Evolutionary conservation across 2,797 vertebrate genomes (phyloP).

Genomic region (Poecile montanus): DNA sequence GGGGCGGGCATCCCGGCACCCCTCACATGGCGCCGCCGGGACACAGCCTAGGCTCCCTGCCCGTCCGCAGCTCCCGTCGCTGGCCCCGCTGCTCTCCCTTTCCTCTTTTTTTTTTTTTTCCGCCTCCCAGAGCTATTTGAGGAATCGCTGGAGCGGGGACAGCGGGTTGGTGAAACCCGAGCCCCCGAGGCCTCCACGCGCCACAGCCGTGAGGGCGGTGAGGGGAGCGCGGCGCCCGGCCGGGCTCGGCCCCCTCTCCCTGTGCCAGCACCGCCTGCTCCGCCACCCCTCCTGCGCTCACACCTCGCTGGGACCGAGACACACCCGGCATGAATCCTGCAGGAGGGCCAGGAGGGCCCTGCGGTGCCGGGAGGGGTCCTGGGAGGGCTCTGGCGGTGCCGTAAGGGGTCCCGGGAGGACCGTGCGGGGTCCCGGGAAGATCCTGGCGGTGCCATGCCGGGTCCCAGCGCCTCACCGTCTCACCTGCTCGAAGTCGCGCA

Average conservation of each 20-base stretch:
- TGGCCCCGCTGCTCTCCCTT: constrained; percentile 55
- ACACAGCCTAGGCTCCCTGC: constrained; percentile 26
- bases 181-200: constrained; percentile 21
- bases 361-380: too few relatives aligned
- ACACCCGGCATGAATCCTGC: background rate
- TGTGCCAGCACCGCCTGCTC: background rate
- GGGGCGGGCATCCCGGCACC: constrained; percentile 74
- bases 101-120: constrained; percentile 33
- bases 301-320: background rate
- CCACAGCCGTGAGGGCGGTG: background rate
- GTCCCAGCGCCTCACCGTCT: background rate
- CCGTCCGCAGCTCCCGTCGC: constrained; percentile 32
- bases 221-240: background rate
- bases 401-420: too few relatives aligned
- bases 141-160: constrained; percentile 79
- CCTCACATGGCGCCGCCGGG: constrained; percentile 64
- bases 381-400: too few relatives aligned
- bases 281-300: background rate
- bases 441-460: accelerated
- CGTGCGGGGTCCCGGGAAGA: too few relatives aligned
- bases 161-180: constrained; percentile 80
- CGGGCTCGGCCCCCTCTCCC: background rate
- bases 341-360: background rate
- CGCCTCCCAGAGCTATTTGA: constrained; percentile 84
- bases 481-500: constrained; percentile 92